phyloP scores from a whole-genome alignment of 2,797 vertebrate genomes.

The Simalia tracyae region DNA sequence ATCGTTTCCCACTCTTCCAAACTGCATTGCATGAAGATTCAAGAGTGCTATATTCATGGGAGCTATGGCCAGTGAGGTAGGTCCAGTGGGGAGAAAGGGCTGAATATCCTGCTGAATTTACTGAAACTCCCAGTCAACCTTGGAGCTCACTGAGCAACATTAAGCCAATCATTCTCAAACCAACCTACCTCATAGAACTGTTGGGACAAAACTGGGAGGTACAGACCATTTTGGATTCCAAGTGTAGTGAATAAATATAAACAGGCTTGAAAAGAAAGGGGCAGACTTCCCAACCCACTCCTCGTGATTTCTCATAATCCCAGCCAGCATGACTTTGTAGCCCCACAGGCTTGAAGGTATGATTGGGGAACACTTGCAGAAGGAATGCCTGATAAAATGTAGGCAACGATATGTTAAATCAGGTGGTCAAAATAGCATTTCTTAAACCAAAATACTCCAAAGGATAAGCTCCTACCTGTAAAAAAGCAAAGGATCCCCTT shows the following conservation, averaged over 20 bases:
- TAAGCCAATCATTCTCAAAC: not conserved
- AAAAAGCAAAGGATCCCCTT: not conserved
- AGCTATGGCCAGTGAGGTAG: not conserved
- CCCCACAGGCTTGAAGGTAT: not conserved
- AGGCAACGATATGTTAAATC: not conserved
- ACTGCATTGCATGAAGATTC: not conserved
- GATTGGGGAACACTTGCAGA: not conserved
- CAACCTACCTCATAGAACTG: not conserved
- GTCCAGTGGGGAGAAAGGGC: not conserved
- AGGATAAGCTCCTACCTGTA: not conserved
- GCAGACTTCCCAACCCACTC: not conserved
- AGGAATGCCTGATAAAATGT: not conserved
- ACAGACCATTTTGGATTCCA: not conserved
- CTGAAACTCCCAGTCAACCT: not conserved
- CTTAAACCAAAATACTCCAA: not conserved
- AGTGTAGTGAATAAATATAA: not conserved
- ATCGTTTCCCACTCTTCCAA: not conserved
- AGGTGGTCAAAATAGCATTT: not conserved
- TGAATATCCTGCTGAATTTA: not conserved
- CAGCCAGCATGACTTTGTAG: not conserved
- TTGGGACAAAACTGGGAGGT: not conserved
- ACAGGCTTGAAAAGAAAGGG: not conserved
- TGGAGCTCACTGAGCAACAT: not conserved
- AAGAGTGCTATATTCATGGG: not conserved
- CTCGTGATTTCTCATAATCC: not conserved